Evolutionary conservation across 92 coral and sea anemone species (phyloP), one percentile per base, ranked within the genome.

Genomic region (Epizoanthus stellaris): DNA sequence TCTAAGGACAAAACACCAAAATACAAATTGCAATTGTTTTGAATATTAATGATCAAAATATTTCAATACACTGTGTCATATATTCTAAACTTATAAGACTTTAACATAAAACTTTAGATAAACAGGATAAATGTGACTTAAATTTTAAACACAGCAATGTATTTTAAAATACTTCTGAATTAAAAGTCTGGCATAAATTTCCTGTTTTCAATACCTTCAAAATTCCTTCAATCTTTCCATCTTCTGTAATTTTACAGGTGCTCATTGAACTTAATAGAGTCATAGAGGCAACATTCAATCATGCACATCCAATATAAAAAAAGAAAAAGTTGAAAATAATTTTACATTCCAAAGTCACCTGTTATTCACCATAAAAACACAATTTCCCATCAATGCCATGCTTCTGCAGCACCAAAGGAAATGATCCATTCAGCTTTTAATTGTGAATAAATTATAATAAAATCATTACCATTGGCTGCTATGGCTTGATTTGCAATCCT

Each of bases 1-100:
- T 96, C 99, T 96, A 73, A 71, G 1, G 19, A 62, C 14, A 23
- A 79, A 75, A 70, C 36, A 30, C 3, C 13, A 42, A 23, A 54
- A 75, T 8, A 49, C 54, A 49, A 7, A 49, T 49, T 6, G 54
- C 4, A 49, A 49, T 49, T 49, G 10, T 49, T 8, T 49, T 49
- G 11, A 49, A 49, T 49, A 49, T 49, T 49, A 6, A 49, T 6
- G 54, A 49, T 49, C 10, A 49, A 49, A 49, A 49, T 49, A 0
- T 49, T 49, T 49, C 54, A 49, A 49, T 49, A 8, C 54, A 49
- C 10, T 49, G 12, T 49, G 36, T 30, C 36, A 49, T 8, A 6
- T 36, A 30, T 39, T 30, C 16, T 13, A 67, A 67, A 67, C 42
- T 43, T 36, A 15, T 38, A 12, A 68, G 42, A 68, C 2, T 34